Evolutionary conservation across 2,888 invertebrate species (phyloP).

Genomic region (Amiota mariae): DNA sequence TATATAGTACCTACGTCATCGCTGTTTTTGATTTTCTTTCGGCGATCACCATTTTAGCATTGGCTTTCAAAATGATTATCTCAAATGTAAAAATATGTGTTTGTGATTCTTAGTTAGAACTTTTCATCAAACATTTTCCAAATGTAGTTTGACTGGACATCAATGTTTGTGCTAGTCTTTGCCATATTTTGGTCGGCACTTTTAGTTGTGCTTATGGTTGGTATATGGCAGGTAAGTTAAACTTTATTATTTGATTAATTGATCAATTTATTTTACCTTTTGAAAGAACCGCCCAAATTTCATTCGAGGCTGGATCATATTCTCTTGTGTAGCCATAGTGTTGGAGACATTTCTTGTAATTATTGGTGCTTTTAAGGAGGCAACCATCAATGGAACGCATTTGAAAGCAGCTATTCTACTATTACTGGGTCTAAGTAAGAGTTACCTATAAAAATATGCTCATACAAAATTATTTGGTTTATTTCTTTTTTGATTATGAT

Average conservation of each 20-base stretch:
- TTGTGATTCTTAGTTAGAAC: background rate
- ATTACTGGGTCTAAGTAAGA: slow-evolving; percentile 46
- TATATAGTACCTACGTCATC: slow-evolving; percentile 48
- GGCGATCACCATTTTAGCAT: slow-evolving; percentile 45
- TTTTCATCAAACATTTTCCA: too few species aligned
- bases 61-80: slow-evolving; percentile 42
- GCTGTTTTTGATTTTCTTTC: slow-evolving; percentile 52
- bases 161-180: slow-evolving; percentile 50
- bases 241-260: too few species aligned
- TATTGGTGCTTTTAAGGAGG: slow-evolving; percentile 45
- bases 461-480: too few species aligned
- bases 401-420: slow-evolving; percentile 40
- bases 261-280: background rate
- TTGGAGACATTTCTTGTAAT: slow-evolving; percentile 44
- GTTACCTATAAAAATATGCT: too few species aligned
- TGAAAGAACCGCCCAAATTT: slow-evolving; percentile 41
- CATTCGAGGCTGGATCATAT: slow-evolving; percentile 49
- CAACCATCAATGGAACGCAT: slow-evolving; percentile 32
- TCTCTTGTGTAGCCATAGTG: slow-evolving; percentile 49
- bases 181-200: slow-evolving; percentile 54
- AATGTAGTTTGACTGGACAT: slow-evolving; percentile 53
- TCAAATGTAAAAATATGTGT: slow-evolving; percentile 46
- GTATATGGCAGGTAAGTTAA: slow-evolving; percentile 48
- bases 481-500: too few species aligned
- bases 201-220: slow-evolving; percentile 45